phyloP scores from a whole-genome alignment of 1,140 invertebrate genomes.

The Cherax destructor region DNA sequence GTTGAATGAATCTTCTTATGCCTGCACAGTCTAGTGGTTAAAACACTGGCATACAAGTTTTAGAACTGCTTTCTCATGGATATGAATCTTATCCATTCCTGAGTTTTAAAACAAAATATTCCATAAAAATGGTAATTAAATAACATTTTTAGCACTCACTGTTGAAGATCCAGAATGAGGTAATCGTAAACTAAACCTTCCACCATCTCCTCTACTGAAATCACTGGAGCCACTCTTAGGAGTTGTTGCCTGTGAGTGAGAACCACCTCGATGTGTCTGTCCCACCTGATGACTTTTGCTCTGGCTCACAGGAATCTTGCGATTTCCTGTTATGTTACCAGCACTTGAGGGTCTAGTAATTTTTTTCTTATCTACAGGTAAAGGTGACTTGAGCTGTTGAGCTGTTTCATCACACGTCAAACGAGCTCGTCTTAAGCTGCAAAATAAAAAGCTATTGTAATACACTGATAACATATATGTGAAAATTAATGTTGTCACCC shows the following conservation, averaged over 20 bases:
- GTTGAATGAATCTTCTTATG: too few species aligned
- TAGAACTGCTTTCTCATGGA: too few species aligned
- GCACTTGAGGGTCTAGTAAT: slow-evolving; percentile 48
- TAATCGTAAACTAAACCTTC: slow-evolving; percentile 81
- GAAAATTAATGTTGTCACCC: too few species aligned
- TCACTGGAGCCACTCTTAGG: slow-evolving; percentile 66
- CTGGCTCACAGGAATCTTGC: slow-evolving; percentile 67
- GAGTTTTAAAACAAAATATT: too few species aligned
- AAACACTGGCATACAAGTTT: too few species aligned
- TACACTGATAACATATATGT: too few species aligned
- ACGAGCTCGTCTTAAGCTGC: slow-evolving; percentile 72
- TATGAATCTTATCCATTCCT: too few species aligned
- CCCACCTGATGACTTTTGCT: slow-evolving; percentile 44
- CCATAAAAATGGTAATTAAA: too few species aligned
- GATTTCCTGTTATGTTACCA: slow-evolving; percentile 22
- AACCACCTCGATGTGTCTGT: background rate
- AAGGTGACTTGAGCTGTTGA: slow-evolving; percentile 65
- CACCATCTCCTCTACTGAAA: slow-evolving; percentile 81
- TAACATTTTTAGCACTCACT: slow-evolving; percentile 12
- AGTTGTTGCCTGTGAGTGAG: background rate
- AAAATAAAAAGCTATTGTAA: background rate
- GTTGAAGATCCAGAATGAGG: slow-evolving; percentile 73
- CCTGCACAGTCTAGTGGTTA: too few species aligned
- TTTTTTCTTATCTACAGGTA: slow-evolving; percentile 70
- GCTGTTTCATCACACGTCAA: slow-evolving; percentile 64